These are phyloP conservation scores for Gadopsis bispinosus DNA, from an alignment of 2,797 vertebrate species.

Conservation along the genomic window DNA sequence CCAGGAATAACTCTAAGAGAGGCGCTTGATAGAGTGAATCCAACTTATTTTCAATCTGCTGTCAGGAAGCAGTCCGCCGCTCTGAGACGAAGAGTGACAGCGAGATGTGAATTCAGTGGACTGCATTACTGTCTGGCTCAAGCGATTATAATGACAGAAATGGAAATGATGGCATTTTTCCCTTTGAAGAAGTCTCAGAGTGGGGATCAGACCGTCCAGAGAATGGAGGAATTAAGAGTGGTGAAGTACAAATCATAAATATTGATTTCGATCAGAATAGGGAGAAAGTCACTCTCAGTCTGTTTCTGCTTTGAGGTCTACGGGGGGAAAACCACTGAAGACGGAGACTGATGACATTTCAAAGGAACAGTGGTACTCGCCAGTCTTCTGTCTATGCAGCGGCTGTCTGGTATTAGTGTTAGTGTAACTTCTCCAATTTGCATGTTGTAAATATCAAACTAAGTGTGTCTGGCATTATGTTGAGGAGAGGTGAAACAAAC, in stretches of 20 bases:
- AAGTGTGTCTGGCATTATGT: slow-evolving; percentile 19
- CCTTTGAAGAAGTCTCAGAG: slow-evolving; percentile 48
- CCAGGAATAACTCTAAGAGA: slow-evolving; percentile 58
- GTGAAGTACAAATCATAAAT: slow-evolving; percentile 53
- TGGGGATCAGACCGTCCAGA: slow-evolving; percentile 40
- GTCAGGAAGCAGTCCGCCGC: slow-evolving; percentile 58
- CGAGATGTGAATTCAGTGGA: slow-evolving; percentile 54
- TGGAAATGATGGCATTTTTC: slow-evolving; percentile 55
- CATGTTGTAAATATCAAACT: slow-evolving; percentile 16
- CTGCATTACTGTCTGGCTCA: slow-evolving; percentile 51
- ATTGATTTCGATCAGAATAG: slow-evolving; percentile 63
- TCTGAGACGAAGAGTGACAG: slow-evolving; percentile 63
- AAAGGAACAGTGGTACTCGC: slow-evolving; percentile 37
- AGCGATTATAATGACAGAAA: slow-evolving; percentile 61
- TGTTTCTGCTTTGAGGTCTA: slow-evolving; percentile 47
- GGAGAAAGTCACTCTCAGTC: slow-evolving; percentile 39
- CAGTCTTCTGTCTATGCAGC: background rate
- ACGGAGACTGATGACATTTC: slow-evolving; percentile 48
- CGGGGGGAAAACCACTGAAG: slow-evolving; percentile 45
- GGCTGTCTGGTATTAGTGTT: slow-evolving; percentile 15
- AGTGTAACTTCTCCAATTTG: slow-evolving; percentile 7
- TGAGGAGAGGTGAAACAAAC: background rate
- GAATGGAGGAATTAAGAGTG: slow-evolving; percentile 48
- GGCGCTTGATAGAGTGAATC: slow-evolving; percentile 53
- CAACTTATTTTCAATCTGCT: slow-evolving; percentile 61